Evolutionary conservation across 2,113 vertebrate species (phyloP).

Genomic region (Paradoxurus hermaphroditus): DNA sequence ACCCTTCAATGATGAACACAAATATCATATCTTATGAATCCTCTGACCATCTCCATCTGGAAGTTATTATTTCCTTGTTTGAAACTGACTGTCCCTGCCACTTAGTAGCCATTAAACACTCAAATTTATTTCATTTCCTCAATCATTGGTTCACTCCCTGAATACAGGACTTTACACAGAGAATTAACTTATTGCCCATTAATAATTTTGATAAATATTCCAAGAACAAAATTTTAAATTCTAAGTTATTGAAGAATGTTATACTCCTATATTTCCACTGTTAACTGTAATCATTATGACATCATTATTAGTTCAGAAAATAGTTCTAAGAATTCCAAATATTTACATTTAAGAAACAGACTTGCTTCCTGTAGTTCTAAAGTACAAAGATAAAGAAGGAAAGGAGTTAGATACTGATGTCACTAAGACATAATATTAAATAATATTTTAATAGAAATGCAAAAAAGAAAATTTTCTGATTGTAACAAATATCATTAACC

Average conservation of each 20-base stretch:
- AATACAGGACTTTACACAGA: neutral
- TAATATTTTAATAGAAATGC: slow-evolving; percentile 43
- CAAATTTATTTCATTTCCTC: neutral
- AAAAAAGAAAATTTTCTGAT: slow-evolving; percentile 20
- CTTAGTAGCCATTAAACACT: neutral
- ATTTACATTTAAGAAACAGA: slow-evolving; percentile 47
- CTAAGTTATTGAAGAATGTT: neutral
- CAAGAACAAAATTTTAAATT: neutral
- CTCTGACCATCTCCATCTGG: neutral
- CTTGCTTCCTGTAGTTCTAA: neutral
- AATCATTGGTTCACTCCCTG: neutral
- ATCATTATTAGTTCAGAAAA: slow-evolving; percentile 33
- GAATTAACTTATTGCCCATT: neutral
- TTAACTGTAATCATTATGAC: neutral
- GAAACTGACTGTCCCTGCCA: neutral
- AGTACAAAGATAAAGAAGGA: neutral
- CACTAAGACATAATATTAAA: neutral
- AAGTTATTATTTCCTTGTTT: slow-evolving; percentile 19
- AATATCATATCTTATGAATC: neutral
- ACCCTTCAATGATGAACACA: neutral
- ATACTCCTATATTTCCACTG: neutral
- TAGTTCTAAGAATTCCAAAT: slow-evolving; percentile 14
- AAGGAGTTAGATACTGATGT: neutral
- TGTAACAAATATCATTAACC: slow-evolving; percentile 36
- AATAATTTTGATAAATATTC: slow-evolving; percentile 24